Conservation (phyloP, 2,888 invertebrate species). For the Aphodius granarius region DNA sequence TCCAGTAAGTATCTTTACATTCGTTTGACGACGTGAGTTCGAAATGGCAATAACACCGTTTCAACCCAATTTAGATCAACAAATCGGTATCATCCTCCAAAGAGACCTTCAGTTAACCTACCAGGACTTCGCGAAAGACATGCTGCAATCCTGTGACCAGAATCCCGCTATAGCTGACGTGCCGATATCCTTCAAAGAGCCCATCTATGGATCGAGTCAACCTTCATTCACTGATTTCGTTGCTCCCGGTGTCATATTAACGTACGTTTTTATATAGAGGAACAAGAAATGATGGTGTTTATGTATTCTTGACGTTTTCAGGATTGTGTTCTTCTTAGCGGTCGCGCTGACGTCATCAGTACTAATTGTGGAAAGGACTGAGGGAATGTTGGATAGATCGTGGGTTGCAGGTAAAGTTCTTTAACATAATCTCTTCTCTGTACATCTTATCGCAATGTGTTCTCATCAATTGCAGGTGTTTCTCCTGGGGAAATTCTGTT, state of each 20-base stretch:
- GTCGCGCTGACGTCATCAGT: conserved; percentile 92
- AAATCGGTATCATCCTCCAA: conserved; percentile 88
- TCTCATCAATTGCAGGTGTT: conserved; percentile 63
- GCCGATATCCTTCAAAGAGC: conserved; percentile 85
- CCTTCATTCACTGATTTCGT: conserved; percentile 96
- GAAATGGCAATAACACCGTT: background rate
- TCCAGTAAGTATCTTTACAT: conserved; percentile 63
- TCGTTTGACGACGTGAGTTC: conserved; percentile 30
- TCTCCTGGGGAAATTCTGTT: conserved; percentile 89
- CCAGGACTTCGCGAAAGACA: conserved; percentile 77
- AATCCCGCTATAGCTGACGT: conserved; percentile 87
- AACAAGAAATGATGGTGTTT: background rate
- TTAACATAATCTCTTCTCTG: background rate
- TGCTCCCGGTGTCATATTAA: conserved; percentile 91
- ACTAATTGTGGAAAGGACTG: conserved; percentile 87
- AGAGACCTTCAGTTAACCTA: conserved; percentile 84
- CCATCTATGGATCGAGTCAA: conserved; percentile 85
- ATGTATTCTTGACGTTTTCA: conserved; percentile 54
- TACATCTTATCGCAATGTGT: background rate
- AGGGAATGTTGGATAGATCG: conserved; percentile 88
- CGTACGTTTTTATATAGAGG: conserved; percentile 64
- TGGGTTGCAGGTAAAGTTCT: conserved; percentile 74
- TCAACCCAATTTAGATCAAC: conserved; percentile 79
- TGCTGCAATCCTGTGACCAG: conserved; percentile 72
- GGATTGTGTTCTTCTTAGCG: conserved; percentile 95